Evolutionary conservation across 2,888 invertebrate species (phyloP).

Genomic region (Scaptomyza tumidula): DNA sequence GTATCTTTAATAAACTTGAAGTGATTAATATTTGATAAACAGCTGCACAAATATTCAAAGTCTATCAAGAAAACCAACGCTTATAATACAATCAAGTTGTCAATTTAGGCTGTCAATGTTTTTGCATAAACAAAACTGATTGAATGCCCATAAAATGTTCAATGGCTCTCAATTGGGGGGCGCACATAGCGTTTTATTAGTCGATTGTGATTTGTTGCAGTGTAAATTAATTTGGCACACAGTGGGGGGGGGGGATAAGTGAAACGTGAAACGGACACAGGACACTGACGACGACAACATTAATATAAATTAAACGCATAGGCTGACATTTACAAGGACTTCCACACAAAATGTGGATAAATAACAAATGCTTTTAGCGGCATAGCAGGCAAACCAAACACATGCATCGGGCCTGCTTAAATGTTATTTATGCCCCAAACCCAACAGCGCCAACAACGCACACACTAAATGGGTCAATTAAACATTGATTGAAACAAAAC

Average conservation of each 20-base stretch:
- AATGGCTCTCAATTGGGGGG: slow-evolving; percentile 20
- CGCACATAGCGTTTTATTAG: slow-evolving; percentile 53
- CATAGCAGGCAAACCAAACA: slow-evolving; percentile 25
- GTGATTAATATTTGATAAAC: background rate
- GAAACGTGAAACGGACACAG: background rate
- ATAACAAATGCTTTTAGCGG: slow-evolving; percentile 68
- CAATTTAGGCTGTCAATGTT: slow-evolving; percentile 66
- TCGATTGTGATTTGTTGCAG: slow-evolving; percentile 63
- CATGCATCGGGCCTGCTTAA: slow-evolving; percentile 49
- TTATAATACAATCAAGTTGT: slow-evolving; percentile 51
- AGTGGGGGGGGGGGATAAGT: background rate
- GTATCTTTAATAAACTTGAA: slow-evolving; percentile 5
- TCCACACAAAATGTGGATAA: slow-evolving; percentile 29
- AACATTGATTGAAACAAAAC: slow-evolving; percentile 68
- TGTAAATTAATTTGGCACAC: slow-evolving; percentile 70
- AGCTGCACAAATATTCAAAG: background rate
- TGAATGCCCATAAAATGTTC: slow-evolving; percentile 50
- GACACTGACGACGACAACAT: slow-evolving; percentile 53
- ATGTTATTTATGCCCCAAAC: slow-evolving; percentile 72
- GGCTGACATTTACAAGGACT: slow-evolving; percentile 51
- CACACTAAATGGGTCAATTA: slow-evolving; percentile 75
- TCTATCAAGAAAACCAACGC: background rate
- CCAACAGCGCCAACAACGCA: background rate
- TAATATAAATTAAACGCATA: slow-evolving; percentile 77
- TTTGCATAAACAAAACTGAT: slow-evolving; percentile 69